Evolutionary conservation across 2,888 invertebrate genomes (phyloP), one percentile per base, ranked within the genome.

Genomic region (Stenodera caucasica): DNA sequence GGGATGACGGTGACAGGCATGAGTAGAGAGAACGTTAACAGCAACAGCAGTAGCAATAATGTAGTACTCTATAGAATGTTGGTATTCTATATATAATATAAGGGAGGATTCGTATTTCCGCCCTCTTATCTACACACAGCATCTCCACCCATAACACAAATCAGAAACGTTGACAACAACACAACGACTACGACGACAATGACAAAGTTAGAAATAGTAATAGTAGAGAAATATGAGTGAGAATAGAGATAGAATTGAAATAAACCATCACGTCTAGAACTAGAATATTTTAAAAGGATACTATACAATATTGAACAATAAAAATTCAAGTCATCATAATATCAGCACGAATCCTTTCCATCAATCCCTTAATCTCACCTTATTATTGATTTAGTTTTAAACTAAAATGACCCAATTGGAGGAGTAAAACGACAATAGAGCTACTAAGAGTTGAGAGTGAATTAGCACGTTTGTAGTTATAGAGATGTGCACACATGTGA

Each of bases 111-210:
- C 62, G 66, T 56, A 66, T 64, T 62, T 60, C 64, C 64, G 53
- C 63, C 68, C 68, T 66, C 64, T 68, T 71, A 68, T 70, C 69
- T 63, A 58, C 54, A 40, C 65, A 40, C 65, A 66, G 65, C 67
- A 68, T 68, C 71, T 65, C 64, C 69, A 64, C 71, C 68, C 68
- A 67, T 64, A 65, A 69, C 71, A 71, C 70, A 72, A 71, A 71
- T 71, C 70, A 71, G 71, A 69, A 69, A 71, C 64, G 71, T 68
- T 70, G 68, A 67, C 69, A 68, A 64, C 72, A 70, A 40, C 66
- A 63, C 66, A 66, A 65, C 67, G 62, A 61, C 60, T 67, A 65
- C 65, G 49, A 49, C 60, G 58, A 58, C 57, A 30, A 26, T 26
- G 26, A 40, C 40, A 40, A 40, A 40, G 40, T 40, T 40, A 40